Evolutionary conservation across 2,888 invertebrate species (phyloP).

Genomic region (Exephanes ischioxanthus): DNA sequence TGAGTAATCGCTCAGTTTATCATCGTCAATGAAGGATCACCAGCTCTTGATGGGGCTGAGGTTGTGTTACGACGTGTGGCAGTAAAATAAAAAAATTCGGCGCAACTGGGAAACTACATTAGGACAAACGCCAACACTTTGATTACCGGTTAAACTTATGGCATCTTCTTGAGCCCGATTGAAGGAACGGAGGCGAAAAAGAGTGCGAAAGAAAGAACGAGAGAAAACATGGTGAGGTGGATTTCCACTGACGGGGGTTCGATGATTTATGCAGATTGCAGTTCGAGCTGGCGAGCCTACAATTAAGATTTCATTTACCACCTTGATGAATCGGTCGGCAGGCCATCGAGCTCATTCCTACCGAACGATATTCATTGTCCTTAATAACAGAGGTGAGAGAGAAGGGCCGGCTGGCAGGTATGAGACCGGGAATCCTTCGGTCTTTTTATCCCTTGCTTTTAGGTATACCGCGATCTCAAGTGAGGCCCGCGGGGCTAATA

Average conservation of each 20-base stretch:
- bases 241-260: constrained; percentile 21
- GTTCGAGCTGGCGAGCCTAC: constrained; percentile 71
- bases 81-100: background rate
- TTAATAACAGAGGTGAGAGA: constrained; percentile 75
- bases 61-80: background rate
- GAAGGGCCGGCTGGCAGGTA: constrained; percentile 62
- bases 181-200: constrained; percentile 14
- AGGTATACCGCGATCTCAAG: constrained; percentile 43
- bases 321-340: constrained; percentile 72
- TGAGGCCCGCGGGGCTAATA: constrained; percentile 46
- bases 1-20: too few species aligned
- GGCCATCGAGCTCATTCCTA: constrained; percentile 55
- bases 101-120: background rate
- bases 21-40: too few species aligned
- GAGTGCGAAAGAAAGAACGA: constrained; percentile 27
- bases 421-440: constrained; percentile 42
- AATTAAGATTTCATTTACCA: constrained; percentile 81
- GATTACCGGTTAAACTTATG: background rate
- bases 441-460: constrained; percentile 40
- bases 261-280: constrained; percentile 79
- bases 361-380: constrained; percentile 76
- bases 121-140: background rate
- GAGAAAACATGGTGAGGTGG: constrained; percentile 29
- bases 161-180: background rate
- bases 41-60: background rate